Evolutionary conservation across 2,888 invertebrate genomes (phyloP), one percentile per base, ranked within the genome.

Genomic region (Scaptomyza caliginosa): DNA sequence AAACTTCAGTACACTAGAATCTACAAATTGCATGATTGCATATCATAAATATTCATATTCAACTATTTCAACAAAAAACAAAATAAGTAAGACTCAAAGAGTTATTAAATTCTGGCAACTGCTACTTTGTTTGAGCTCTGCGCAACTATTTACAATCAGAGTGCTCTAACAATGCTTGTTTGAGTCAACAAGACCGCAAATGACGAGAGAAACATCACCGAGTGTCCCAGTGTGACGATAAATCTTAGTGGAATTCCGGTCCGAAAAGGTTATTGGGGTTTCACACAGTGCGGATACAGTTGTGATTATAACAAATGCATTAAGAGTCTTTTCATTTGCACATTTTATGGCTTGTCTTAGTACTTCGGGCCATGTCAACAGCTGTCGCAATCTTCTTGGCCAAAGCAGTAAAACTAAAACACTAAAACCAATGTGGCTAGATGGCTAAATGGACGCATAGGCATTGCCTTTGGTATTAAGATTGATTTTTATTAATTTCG

Each of bases 401-500:
- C 19, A 28, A 51, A 58, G 64, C 54, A 77, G 78, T 81, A 74
- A 81, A 81, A 86, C 78, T 78, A 71, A 57, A 67, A 36, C 56
- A 57, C 46, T 48, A 56, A 54, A 64, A 39, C 34, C 32, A 16
- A 32, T 26, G 24, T 30, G 63, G 62, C 11, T 21, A 26, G 48
- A 19, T n/a, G n/a, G n/a, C n/a, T n/a, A n/a, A n/a, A 5, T 1
- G 26, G 2, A 26, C 26, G 10, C 26, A 32, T 3, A 7, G 32
- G 8, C 32, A 34, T 34, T 34, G 34, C 32, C 45, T 40, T 48
- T 28, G 43, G 55, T 49, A 59, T 64, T 77, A 74, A 66, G 64
- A 45, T 54, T 71, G 75, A 75, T 83, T 88, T 77, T 77, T 86
- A 84, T 84, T 88, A 88, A 84, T 88, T 86, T 77, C 67, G 43